A percentile compares a stretch with the other conserved stretches of the same genome.
Conservation (phyloP, 2,113 vertebrate species). For the Oxyruncus cristatus region DNA sequence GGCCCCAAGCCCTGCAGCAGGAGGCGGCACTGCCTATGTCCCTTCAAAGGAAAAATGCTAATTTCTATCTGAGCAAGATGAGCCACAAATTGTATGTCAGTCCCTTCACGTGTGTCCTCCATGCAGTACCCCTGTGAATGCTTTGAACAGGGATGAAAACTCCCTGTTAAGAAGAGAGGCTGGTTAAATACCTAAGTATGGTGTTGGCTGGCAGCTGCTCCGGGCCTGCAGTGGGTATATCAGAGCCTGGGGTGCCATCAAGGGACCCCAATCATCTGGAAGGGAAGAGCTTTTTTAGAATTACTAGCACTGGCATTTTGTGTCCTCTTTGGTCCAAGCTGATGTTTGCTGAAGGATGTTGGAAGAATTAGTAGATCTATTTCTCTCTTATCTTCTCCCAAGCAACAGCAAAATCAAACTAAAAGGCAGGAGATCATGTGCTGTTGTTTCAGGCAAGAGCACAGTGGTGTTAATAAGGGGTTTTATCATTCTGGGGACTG, state of each 20-base stretch:
- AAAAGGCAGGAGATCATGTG: not conserved
- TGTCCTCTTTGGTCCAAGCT: not conserved
- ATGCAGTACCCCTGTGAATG: not conserved
- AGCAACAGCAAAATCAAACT: slow-evolving; percentile 8
- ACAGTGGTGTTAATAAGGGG: slow-evolving; percentile 2
- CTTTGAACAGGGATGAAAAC: not conserved
- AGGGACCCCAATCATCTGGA: slow-evolving; percentile 46
- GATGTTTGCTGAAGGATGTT: slow-evolving; percentile 55
- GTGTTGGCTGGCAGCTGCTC: not conserved
- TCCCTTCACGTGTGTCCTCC: not conserved
- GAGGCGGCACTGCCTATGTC: not conserved
- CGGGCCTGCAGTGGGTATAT: not conserved
- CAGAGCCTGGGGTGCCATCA: slow-evolving; percentile 14
- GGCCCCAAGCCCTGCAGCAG: not conserved
- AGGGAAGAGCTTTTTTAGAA: not conserved
- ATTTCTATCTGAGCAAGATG: not conserved
- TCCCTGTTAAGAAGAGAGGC: not conserved
- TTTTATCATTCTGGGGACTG: not conserved
- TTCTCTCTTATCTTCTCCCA: slow-evolving; percentile 53
- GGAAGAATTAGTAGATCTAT: slow-evolving; percentile 28
- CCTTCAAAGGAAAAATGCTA: not conserved
- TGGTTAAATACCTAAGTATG: not conserved
- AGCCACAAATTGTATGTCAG: not conserved
- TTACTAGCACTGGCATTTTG: not conserved
- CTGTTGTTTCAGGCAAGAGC: slow-evolving; percentile 56